Conservation (phyloP, 35 echinoderm and acorn worm genomes). For the Apostichopus californicus region DNA sequence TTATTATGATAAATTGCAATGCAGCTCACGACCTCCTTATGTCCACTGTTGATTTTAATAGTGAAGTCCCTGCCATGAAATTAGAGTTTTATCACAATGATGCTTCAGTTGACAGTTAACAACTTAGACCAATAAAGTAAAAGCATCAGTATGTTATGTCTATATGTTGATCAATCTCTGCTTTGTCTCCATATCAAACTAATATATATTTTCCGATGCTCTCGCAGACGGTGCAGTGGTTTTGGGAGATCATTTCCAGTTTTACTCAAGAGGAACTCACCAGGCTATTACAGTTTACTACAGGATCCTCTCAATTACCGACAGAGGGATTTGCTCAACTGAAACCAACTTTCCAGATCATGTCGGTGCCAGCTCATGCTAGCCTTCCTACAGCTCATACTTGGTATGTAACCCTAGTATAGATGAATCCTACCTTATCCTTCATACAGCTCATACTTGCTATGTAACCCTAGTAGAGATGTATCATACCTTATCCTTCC, state of each 20-base stretch:
- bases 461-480: slow-evolving; percentile 32
- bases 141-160: no score
- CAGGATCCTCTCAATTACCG: slow-evolving; percentile 93
- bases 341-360: slow-evolving; percentile 86
- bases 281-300: slow-evolving; percentile 95
- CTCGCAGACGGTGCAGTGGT: slow-evolving; percentile 82
- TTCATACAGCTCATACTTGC: slow-evolving; percentile 97
- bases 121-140: no score
- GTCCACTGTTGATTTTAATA: no score
- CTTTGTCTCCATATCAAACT: no score
- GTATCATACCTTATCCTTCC: slow-evolving; percentile 31
- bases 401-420: slow-evolving; percentile 61
- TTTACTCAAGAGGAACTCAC: slow-evolving; percentile 99
- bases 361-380: slow-evolving; percentile 78
- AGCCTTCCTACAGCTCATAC: slow-evolving; percentile 92
- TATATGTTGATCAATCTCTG: no score
- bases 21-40: no score
- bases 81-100: no score
- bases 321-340: slow-evolving; percentile 92
- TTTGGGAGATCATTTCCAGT: slow-evolving; percentile 90
- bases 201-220: no score
- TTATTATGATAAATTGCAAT: no score
- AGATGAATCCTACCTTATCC: background rate
- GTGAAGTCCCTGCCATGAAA: no score
- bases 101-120: no score